Evolutionary conservation across 2,888 invertebrate species (phyloP).

Genomic region (Pterobdella sp.): DNA sequence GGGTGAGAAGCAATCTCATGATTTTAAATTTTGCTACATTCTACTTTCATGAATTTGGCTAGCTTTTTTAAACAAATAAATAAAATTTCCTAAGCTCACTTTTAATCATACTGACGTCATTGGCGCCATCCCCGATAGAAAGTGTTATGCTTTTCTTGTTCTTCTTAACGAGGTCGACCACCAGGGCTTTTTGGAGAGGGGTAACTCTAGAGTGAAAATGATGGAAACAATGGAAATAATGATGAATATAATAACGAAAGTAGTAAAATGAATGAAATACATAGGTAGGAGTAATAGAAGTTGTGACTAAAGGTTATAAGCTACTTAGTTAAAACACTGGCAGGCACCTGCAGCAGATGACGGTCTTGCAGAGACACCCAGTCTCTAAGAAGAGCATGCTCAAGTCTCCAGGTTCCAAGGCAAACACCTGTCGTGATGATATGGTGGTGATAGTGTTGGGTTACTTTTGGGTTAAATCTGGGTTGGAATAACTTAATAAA

Average conservation of each 20-base stretch:
- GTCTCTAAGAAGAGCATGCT: conserved; percentile 72
- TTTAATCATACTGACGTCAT: conserved; percentile 99
- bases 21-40: no score
- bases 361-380: conserved; percentile 61
- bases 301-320: neutral
- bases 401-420: conserved; percentile 72
- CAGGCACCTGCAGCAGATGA: conserved; percentile 67
- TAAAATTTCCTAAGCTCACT: conserved; percentile 35
- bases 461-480: no score
- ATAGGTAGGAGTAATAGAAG: neutral
- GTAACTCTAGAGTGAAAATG: conserved; percentile 61
- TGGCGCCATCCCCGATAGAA: conserved; percentile 98
- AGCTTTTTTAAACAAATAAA: no score
- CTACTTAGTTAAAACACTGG: neutral
- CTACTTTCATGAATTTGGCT: no score
- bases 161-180: conserved; percentile 92
- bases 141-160: conserved; percentile 89
- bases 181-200: conserved; percentile 94
- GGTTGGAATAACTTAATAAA: no score
- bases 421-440: conserved; percentile 63
- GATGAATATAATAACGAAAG: neutral
- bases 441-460: no score
- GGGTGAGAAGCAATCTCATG: no score
- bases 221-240: neutral
- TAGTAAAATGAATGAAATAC: neutral